Base-by-base conservation (phyloP, 2,888 invertebrate species). In the Plutella xylostella region DNA sequence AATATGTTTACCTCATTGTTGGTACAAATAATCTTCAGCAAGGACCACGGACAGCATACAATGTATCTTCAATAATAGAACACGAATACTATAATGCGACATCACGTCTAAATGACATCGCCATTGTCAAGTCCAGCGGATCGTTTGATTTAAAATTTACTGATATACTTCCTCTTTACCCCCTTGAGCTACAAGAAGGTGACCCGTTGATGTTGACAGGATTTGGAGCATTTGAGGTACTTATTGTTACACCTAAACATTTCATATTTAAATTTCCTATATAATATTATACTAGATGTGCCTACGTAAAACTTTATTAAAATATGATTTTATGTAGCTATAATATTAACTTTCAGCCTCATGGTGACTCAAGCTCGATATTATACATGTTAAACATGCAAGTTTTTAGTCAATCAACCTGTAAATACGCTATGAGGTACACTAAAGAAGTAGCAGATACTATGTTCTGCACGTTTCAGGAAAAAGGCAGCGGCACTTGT, bases 391-490 rank as follows among this genome's bases (percentile, higher is more conserved):
- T 82, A 35, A 57, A 63, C 34, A 43, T 73, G 48, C 65, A 71
- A 9, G 79, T 83, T 1, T 82, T 83, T 43, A 66, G 54, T 48
- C 82, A 82, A 55, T 61, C 68, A 42, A 70, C 62, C 12, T 82
- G 82, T 49, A 51, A 51, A 45, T 80, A 55, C 55, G 82, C 82
- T 2, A 76, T 83, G 79, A 63, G 82, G 12, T 66, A 80, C 48
- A 61, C 67, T 1, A 67, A 62, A 51, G 52, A 68, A 20, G 72
- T 83, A 1, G 58, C 62, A 1, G 58, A 64, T 12, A 57, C 53
- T 1, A 83, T 82, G 80, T 79, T 83, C 55, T 83, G 82, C 47
- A 83, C 83, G 18, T 83, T 80, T 48, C 66, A 72, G 1, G 55
- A 50, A 50, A 57, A 72, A 21, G 82, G 82, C 1, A 64, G 80